phyloP scores from a whole-genome alignment of 2,888 invertebrate genomes.

The Biston betularia region DNA sequence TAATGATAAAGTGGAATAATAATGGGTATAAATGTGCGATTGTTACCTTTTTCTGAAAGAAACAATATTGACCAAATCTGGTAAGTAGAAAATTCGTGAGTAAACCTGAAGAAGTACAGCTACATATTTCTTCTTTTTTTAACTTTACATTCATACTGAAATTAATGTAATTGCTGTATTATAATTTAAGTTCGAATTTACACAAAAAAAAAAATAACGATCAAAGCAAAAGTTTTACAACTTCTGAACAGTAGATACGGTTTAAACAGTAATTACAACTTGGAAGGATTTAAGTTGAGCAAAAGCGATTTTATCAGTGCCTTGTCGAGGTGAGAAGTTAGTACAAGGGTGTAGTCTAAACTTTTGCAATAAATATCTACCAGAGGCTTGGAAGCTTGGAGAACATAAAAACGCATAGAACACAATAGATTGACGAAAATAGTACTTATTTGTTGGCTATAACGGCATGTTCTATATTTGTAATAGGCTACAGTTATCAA shows the following conservation, averaged over 20 bases:
- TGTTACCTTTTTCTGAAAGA: not conserved
- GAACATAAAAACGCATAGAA: not conserved
- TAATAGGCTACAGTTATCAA: too few species aligned
- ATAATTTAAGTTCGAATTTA: too few species aligned
- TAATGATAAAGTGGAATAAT: too few species aligned
- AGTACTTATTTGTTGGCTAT: too few species aligned
- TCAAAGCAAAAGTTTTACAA: conserved; percentile 2
- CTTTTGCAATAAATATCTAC: conserved; percentile 25
- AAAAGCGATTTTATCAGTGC: conserved; percentile 23
- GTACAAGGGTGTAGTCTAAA: conserved; percentile 8
- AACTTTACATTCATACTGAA: too few species aligned
- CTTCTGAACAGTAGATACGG: conserved; percentile 1
- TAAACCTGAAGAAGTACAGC: too few species aligned
- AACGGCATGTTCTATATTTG: too few species aligned
- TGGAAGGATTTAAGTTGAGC: conserved; percentile 10
- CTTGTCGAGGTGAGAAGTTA: conserved; percentile 22
- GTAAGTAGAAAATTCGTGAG: too few species aligned
- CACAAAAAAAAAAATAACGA: conserved; percentile 5
- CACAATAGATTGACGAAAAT: not conserved
- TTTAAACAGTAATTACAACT: conserved; percentile 24
- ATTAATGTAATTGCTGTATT: too few species aligned
- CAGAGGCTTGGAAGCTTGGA: not conserved
- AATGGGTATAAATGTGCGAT: too few species aligned
- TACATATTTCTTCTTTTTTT: too few species aligned
- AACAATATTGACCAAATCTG: not conserved